These are phyloP conservation scores for Orussus abietinus DNA, from an alignment of 1,140 invertebrate species.

Conservation along the genomic window DNA sequence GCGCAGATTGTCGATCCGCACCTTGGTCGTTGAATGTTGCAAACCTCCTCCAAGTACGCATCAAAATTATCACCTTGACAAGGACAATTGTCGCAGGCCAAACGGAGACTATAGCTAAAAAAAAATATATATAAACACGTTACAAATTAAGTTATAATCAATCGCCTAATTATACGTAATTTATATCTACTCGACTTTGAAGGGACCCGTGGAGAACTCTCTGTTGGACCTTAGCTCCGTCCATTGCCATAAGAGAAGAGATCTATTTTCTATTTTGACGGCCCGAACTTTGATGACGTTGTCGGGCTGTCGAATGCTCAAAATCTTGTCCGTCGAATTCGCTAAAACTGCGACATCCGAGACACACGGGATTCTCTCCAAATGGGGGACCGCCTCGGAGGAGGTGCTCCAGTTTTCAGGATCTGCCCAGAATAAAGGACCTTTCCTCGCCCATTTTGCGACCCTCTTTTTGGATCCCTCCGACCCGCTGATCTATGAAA, in stretches of 20 bases:
- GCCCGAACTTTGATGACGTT: slow-evolving; percentile 28
- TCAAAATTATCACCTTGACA: slow-evolving; percentile 34
- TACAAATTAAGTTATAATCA: no score
- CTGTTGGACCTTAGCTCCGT: slow-evolving; percentile 12
- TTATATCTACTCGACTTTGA: slow-evolving; percentile 37
- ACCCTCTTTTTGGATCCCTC: slow-evolving; percentile 12
- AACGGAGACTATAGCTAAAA: no score
- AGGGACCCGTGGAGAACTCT: slow-evolving; percentile 31
- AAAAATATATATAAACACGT: no score
- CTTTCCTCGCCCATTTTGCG: slow-evolving; percentile 28
- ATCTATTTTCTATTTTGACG: slow-evolving; percentile 23
- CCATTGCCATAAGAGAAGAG: slow-evolving; percentile 34
- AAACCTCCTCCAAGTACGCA: slow-evolving; percentile 40
- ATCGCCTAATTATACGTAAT: no score
- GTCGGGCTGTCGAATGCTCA: slow-evolving; percentile 35
- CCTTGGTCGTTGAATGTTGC: slow-evolving; percentile 34
- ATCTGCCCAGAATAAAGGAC: slow-evolving; percentile 42
- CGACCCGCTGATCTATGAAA: slow-evolving; percentile 25
- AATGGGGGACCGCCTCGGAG: slow-evolving; percentile 41
- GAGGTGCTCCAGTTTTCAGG: slow-evolving; percentile 41
- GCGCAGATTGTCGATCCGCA: slow-evolving; percentile 34
- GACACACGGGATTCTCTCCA: slow-evolving; percentile 42
- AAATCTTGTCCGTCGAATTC: slow-evolving; percentile 17
- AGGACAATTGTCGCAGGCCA: slow-evolving; percentile 31
- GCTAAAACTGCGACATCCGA: slow-evolving; percentile 40